A percentile compares a stretch with the other conserved stretches of the same genome.
Conservation (phyloP, 2,113 vertebrate genomes). For the Caranx ignobilis region DNA sequence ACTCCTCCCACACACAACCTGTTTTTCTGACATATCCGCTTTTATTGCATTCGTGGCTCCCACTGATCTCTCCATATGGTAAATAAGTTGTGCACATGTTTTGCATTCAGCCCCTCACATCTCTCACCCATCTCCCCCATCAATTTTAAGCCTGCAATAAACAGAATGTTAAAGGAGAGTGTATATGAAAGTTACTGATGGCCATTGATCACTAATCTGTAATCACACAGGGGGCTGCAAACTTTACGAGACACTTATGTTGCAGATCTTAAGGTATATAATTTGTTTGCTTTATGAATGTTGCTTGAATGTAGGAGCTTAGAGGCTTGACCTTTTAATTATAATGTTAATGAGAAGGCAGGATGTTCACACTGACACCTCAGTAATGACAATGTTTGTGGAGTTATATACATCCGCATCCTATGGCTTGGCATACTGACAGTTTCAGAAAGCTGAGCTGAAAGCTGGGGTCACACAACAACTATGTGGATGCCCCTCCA, state of each 20-base stretch:
- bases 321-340: constrained; percentile 41
- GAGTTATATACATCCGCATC: constrained; percentile 64
- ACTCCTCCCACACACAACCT: constrained; percentile 46
- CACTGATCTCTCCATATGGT: constrained; percentile 46
- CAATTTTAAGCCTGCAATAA: constrained; percentile 36
- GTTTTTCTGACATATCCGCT: constrained; percentile 44
- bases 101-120: background rate
- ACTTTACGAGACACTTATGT: constrained; percentile 26
- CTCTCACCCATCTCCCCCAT: constrained; percentile 30
- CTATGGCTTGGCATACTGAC: constrained; percentile 39
- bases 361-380: constrained; percentile 33
- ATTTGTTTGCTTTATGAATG: constrained; percentile 41
- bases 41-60: constrained; percentile 24
- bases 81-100: constrained; percentile 42
- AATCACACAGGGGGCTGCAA: constrained; percentile 50
- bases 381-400: constrained; percentile 44
- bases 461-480: constrained; percentile 15
- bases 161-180: constrained; percentile 12
- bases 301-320: constrained; percentile 35
- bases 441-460: constrained; percentile 34
- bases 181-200: constrained; percentile 10
- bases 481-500: constrained; percentile 16
- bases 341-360: constrained; percentile 45
- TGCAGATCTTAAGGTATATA: constrained; percentile 29
- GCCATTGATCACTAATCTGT: constrained; percentile 34